Percentiles rank a stretch among this genome's conserved stretches.
These are phyloP conservation scores for Taurulus bubalis DNA, from an alignment of 2,113 vertebrate species.

Conservation along the genomic window DNA sequence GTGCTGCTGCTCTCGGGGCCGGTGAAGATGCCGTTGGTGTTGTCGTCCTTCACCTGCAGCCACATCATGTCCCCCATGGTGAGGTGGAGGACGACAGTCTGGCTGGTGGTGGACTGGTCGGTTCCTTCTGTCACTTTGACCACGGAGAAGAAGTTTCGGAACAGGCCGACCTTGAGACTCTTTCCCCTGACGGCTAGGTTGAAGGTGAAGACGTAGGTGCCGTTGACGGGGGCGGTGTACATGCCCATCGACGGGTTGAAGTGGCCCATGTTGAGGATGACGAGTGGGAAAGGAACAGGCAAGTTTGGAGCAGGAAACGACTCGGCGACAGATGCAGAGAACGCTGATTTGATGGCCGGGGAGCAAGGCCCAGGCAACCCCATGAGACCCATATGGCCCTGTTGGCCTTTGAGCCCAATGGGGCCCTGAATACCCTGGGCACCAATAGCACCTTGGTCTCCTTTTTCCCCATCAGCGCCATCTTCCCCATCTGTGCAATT, in stretches of 20 bases:
- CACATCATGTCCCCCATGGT: slow-evolving; percentile 55
- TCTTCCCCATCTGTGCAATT: slow-evolving; percentile 73
- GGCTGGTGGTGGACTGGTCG: slow-evolving; percentile 51
- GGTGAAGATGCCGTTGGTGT: slow-evolving; percentile 72
- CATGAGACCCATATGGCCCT: slow-evolving; percentile 64
- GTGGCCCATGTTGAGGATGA: slow-evolving; percentile 69
- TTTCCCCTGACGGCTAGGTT: slow-evolving; percentile 38
- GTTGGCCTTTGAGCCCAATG: slow-evolving; percentile 66
- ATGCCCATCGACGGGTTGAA: slow-evolving; percentile 40
- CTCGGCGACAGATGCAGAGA: slow-evolving; percentile 56
- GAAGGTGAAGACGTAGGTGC: slow-evolving; percentile 81
- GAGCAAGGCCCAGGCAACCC: slow-evolving; percentile 78
- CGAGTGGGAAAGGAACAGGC: slow-evolving; percentile 68
- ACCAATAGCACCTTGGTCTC: slow-evolving; percentile 68
- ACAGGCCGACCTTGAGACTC: slow-evolving; percentile 75
- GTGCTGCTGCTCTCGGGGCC: slow-evolving; percentile 69
- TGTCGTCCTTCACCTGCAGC: slow-evolving; percentile 75
- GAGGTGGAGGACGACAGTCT: slow-evolving; percentile 73
- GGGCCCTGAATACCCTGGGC: slow-evolving; percentile 54
- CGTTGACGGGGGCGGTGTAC: slow-evolving; percentile 77
- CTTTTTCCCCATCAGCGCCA: slow-evolving; percentile 61
- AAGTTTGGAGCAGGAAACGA: slow-evolving; percentile 33
- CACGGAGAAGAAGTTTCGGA: slow-evolving; percentile 57
- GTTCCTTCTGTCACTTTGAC: slow-evolving; percentile 56
- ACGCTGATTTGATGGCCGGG: slow-evolving; percentile 75